A percentile compares a stretch with the other conserved stretches of the same genome.
These are phyloP conservation scores for Microchirus variegatus DNA, from an alignment of 2,797 vertebrate genomes.

Conservation along the genomic window DNA sequence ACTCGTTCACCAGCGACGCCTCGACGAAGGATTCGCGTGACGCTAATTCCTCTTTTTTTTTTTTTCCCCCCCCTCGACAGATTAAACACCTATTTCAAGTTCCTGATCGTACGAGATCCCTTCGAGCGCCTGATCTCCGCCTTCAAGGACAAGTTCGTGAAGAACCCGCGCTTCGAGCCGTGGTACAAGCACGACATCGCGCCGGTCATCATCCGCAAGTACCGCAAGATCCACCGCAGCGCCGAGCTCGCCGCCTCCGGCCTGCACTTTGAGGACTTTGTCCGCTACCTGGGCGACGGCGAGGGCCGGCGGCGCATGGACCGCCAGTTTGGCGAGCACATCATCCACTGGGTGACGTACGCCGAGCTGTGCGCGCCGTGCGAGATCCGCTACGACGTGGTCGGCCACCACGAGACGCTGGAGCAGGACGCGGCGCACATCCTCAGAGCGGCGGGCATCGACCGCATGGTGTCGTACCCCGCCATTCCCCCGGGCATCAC, in stretches of 20 bases:
- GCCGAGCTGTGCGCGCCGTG: slow-evolving; percentile 94
- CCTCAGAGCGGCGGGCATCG: slow-evolving; percentile 88
- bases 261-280: slow-evolving; percentile 95
- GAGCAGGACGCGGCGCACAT: slow-evolving; percentile 92
- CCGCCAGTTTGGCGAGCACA: slow-evolving; percentile 92
- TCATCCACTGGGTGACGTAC: slow-evolving; percentile 97
- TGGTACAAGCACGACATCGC: slow-evolving; percentile 98
- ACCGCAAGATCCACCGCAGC: slow-evolving; percentile 86
- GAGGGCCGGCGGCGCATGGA: slow-evolving; percentile 89
- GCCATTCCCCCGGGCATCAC: slow-evolving; percentile 96
- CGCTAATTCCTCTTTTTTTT: not conserved
- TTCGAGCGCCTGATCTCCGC: slow-evolving; percentile 97
- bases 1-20: not conserved
- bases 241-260: slow-evolving; percentile 78
- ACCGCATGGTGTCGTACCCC: slow-evolving; percentile 91
- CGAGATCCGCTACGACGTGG: slow-evolving; percentile 88
- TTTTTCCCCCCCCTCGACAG: slow-evolving; percentile 80
- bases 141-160: slow-evolving; percentile 97
- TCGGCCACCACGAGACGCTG: slow-evolving; percentile 96
- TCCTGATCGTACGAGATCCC: slow-evolving; percentile 97
- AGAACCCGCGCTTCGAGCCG: slow-evolving; percentile 96
- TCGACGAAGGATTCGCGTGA: not conserved
- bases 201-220: slow-evolving; percentile 94
- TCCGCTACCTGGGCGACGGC: slow-evolving; percentile 92
- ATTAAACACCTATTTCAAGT: slow-evolving; percentile 94